Conservation (phyloP, 2,797 vertebrate genomes). For the Coccyzus lansbergi region DNA sequence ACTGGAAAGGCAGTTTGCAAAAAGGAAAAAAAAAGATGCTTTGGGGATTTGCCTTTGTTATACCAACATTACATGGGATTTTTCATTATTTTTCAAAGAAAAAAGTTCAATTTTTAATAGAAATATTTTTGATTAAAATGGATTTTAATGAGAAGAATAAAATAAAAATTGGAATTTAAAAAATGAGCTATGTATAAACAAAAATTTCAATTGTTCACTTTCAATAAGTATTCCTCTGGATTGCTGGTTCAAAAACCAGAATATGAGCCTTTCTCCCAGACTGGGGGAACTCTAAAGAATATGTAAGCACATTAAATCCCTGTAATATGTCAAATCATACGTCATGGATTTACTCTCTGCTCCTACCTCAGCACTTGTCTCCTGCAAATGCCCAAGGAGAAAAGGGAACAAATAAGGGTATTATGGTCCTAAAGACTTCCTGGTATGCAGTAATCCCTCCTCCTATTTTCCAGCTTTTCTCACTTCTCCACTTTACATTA, state of each 20-base stretch:
- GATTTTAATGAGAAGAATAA: not conserved
- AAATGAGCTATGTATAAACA: not conserved
- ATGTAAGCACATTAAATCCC: not conserved
- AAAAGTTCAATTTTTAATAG: not conserved
- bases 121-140: not conserved
- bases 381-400: not conserved
- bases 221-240: not conserved
- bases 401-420: conserved; percentile 26
- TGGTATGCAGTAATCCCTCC: conserved; percentile 33
- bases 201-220: not conserved
- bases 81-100: not conserved
- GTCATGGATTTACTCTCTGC: not conserved
- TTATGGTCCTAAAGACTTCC: conserved; percentile 13
- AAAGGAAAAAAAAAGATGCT: not conserved
- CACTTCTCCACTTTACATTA: not conserved
- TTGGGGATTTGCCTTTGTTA: not conserved
- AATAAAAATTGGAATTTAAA: not conserved
- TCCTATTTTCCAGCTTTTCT: not conserved
- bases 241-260: not conserved
- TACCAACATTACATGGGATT: not conserved
- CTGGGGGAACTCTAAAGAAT: not conserved
- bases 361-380: not conserved
- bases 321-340: not conserved
- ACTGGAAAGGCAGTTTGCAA: not conserved
- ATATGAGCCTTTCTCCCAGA: not conserved